Base-by-base conservation (phyloP, 1,140 invertebrate genomes). In the Brachionus koreanus region DNA sequence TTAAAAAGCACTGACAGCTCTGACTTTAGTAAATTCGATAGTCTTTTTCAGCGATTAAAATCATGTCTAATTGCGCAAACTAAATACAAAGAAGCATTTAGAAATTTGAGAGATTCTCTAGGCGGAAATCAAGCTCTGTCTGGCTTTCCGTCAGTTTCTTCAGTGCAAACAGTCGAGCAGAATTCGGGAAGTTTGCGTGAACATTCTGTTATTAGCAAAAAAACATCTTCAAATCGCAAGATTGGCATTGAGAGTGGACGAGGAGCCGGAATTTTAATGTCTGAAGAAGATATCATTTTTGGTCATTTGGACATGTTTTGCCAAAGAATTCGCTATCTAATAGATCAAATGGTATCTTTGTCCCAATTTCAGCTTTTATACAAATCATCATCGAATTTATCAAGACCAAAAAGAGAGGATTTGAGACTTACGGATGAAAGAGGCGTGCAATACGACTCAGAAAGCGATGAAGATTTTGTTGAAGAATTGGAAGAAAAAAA, bases 321-420 rank as follows among this genome's bases (percentile, higher is more conserved):
- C 84, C 82, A 72, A n/a, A 76, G 88, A 10, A 85, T 88, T 23
- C 61, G 85, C 77, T 85, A 87, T 83, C 83, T 88, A 9, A 85
- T 88, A 33, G 88, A 88, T 83, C 86, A 88, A 16, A 87, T 87
- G 77, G 86, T 86, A 57, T 87, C 87, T 3, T 83, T 88, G n/a
- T 84, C 86, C 33, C 87, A 88, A 84, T 88, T 86, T 77, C 85
- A 43, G 16, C 16, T 49, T 7, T 23, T 82, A n/a, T 52, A 43
- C 43, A 65, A 43, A 37, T 67, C 43, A 23, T 65, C 79, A n/a
- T 43, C 57, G 10, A 46, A 49, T 65, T 82, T 82, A 29, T 43
- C 65, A 33, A 42, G 49, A 37, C 79, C 79, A 6, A 82, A 69
- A 43, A 25, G 65, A 5, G 57, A 82, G 33, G 79, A 82, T 35